These are phyloP conservation scores for Cichladusa arquata DNA, from an alignment of 2,113 vertebrate species.

Conservation along the genomic window DNA sequence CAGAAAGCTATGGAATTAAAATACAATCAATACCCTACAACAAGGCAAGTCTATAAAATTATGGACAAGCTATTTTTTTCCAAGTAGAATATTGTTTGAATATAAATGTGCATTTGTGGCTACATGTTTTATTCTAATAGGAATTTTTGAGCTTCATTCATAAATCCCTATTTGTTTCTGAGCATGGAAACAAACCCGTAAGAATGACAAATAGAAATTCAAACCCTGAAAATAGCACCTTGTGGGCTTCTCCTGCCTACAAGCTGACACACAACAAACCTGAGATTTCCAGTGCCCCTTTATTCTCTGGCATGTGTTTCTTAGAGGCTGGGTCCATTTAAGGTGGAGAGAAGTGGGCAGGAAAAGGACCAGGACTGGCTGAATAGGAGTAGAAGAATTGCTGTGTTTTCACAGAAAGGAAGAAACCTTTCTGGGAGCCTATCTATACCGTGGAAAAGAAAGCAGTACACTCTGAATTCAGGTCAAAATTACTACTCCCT, in stretches of 20 bases:
- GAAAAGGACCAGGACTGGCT: not conserved
- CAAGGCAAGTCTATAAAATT: not conserved
- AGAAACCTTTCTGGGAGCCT: not conserved
- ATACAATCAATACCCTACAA: not conserved
- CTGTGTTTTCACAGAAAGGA: not conserved
- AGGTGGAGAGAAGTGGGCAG: not conserved
- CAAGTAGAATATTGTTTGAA: not conserved
- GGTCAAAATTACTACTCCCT: not conserved
- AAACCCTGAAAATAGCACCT: not conserved
- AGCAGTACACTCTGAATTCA: not conserved
- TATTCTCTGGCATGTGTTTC: not conserved
- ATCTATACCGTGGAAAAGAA: not conserved
- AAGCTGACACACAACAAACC: not conserved
- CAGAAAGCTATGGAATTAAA: not conserved
- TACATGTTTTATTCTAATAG: not conserved
- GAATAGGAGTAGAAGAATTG: rapidly evolving
- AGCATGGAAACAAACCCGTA: not conserved
- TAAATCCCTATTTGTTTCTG: not conserved
- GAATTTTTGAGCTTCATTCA: not conserved
- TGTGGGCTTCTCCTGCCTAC: not conserved
- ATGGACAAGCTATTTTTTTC: not conserved
- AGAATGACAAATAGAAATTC: not conserved
- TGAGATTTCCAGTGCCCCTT: not conserved
- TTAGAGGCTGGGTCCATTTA: not conserved
- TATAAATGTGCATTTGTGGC: not conserved